Percentiles rank a stretch among this genome's conserved stretches.
These are phyloP conservation scores for Diorhabda elongata DNA, from an alignment of 1,140 invertebrate genomes.

Conservation along the genomic window DNA sequence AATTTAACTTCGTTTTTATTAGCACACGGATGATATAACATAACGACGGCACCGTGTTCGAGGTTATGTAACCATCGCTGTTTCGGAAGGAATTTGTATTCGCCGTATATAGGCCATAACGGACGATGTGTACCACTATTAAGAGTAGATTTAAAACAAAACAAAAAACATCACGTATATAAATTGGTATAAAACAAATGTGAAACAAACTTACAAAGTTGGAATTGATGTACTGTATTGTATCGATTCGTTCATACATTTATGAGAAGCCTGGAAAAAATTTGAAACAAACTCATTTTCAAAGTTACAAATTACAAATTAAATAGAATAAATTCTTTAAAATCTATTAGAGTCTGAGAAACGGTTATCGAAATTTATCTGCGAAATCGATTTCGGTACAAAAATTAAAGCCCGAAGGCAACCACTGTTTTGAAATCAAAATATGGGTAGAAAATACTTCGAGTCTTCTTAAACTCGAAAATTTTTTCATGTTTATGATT, in stretches of 20 bases:
- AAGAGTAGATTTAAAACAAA: conserved; percentile 23
- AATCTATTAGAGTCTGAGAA: no score
- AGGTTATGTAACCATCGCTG: conserved; percentile 83
- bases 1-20: conserved; percentile 60
- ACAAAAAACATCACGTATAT: background rate
- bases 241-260: conserved; percentile 67
- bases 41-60: conserved; percentile 81
- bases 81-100: conserved; percentile 74
- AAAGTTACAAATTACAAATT: conserved; percentile 8
- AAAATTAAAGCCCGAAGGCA: no score
- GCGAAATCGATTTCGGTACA: no score
- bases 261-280: conserved; percentile 57
- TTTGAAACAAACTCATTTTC: conserved; percentile 22
- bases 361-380: no score
- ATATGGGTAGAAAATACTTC: no score
- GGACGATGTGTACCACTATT: conserved; percentile 75
- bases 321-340: no score
- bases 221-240: conserved; percentile 61
- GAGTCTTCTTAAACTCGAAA: no score
- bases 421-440: no score
- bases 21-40: conserved; percentile 87
- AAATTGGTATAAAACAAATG: conserved; percentile 8
- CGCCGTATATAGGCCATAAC: conserved; percentile 77
- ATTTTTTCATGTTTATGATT: no score
- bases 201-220: conserved; percentile 55